A percentile compares a stretch with the other conserved stretches of the same genome.
These are phyloP conservation scores for Sapayoa aenigma DNA, from an alignment of 2,113 vertebrate species.

Conservation along the genomic window DNA sequence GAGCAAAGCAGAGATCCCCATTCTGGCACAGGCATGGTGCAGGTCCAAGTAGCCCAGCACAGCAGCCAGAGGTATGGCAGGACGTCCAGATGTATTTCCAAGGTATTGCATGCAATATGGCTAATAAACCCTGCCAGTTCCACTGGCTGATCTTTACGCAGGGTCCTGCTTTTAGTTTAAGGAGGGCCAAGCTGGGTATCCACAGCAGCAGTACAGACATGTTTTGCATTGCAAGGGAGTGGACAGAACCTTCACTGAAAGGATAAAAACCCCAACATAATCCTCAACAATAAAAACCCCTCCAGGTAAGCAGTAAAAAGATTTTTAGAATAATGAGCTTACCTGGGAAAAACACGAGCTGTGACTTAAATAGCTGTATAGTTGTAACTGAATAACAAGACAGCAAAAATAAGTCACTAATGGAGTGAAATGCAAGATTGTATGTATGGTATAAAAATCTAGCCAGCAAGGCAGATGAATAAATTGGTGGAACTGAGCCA, in stretches of 20 bases:
- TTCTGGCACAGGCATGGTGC: not conserved
- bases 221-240: not conserved
- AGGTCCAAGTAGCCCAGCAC: not conserved
- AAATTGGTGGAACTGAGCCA: not conserved
- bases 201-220: not conserved
- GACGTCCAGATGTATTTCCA: not conserved
- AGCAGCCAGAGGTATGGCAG: not conserved
- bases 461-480: not conserved
- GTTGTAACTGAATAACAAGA: not conserved
- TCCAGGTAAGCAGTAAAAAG: not conserved
- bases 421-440: not conserved
- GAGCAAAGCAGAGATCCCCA: not conserved
- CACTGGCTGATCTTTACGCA: not conserved
- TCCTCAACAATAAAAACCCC: not conserved
- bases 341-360: not conserved
- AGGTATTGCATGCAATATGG: not conserved
- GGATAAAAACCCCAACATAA: not conserved
- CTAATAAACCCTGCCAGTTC: not conserved
- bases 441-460: not conserved
- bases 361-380: not conserved
- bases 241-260: not conserved
- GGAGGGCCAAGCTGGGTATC: not conserved
- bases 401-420: slow-evolving; percentile 18
- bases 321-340: slow-evolving; percentile 20
- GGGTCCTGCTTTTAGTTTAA: not conserved